phyloP scores from a whole-genome alignment of 2,888 invertebrate genomes.

The Prosapia bicincta region DNA sequence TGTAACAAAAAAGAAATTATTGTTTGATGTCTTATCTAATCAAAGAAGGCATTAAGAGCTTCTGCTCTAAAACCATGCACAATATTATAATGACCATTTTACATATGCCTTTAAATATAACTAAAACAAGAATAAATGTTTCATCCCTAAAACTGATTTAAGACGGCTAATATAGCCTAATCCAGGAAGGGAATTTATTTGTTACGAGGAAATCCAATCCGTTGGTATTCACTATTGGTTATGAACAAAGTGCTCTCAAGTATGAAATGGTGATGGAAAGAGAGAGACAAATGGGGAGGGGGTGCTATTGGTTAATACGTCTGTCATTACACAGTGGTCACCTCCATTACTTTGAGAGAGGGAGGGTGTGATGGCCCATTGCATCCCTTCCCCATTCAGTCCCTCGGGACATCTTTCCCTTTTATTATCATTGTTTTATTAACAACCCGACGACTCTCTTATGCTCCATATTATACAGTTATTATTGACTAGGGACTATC shows the following conservation, averaged over 20 bases:
- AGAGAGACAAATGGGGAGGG: not conserved
- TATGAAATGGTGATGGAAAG: not conserved
- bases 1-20: too few species aligned
- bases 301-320: not conserved
- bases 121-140: too few species aligned
- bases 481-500: not conserved
- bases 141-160: too few species aligned
- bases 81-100: too few species aligned
- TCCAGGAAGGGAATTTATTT: too few species aligned
- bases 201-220: not conserved
- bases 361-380: not conserved
- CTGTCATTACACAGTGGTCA: conserved; percentile 2
- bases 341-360: not conserved
- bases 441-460: not conserved
- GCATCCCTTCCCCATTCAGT: not conserved
- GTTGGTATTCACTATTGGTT: not conserved
- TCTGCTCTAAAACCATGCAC: too few species aligned
- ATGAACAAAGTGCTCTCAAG: not conserved
- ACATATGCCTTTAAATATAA: too few species aligned
- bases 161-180: too few species aligned
- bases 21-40: too few species aligned
- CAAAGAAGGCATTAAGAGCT: too few species aligned
- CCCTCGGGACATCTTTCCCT: not conserved
- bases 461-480: not conserved
- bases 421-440: conserved; percentile 2